Evolutionary conservation across 2,113 vertebrate genomes (phyloP).

Genomic region (Aphyosemion australe): DNA sequence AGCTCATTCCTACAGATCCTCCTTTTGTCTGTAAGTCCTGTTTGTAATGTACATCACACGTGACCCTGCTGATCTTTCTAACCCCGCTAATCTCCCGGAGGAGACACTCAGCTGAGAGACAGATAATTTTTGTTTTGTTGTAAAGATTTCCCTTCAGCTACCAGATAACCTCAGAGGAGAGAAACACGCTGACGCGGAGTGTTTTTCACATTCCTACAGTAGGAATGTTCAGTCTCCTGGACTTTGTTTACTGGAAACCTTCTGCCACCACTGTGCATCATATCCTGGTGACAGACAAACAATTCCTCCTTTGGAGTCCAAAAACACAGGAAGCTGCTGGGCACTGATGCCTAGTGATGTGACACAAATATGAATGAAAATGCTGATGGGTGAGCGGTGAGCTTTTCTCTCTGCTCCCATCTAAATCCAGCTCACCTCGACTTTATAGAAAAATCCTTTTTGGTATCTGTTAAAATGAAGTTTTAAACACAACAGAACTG

Average conservation of each 20-base stretch:
- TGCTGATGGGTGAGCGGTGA: neutral
- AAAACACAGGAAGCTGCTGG: slow-evolving; percentile 42
- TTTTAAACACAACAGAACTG: neutral
- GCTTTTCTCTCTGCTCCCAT: slow-evolving; percentile 15
- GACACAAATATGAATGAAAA: neutral
- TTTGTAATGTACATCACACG: slow-evolving; percentile 50
- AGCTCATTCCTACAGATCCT: slow-evolving; percentile 45
- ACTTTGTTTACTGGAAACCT: slow-evolving; percentile 37
- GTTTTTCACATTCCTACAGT: slow-evolving; percentile 48
- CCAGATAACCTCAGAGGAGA: slow-evolving; percentile 22
- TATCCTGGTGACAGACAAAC: slow-evolving; percentile 53
- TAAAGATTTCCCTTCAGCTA: slow-evolving; percentile 16
- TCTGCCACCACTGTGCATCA: slow-evolving; percentile 58
- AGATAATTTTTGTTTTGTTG: slow-evolving; percentile 30
- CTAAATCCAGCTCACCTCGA: slow-evolving; percentile 11
- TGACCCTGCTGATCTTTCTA: slow-evolving; percentile 30
- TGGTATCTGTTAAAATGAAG: neutral
- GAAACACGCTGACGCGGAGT: slow-evolving; percentile 13
- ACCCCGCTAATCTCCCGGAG: slow-evolving; percentile 28
- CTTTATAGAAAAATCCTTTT: neutral
- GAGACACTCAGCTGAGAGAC: slow-evolving; percentile 24
- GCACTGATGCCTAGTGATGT: slow-evolving; percentile 12
- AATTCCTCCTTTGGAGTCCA: slow-evolving; percentile 41
- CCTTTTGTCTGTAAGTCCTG: slow-evolving; percentile 45
- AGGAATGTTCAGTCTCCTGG: slow-evolving; percentile 44